A percentile compares a stretch with the other conserved stretches of the same genome.
These are phyloP conservation scores for Dione juno DNA, from an alignment of 2,888 invertebrate species.

Conservation along the genomic window DNA sequence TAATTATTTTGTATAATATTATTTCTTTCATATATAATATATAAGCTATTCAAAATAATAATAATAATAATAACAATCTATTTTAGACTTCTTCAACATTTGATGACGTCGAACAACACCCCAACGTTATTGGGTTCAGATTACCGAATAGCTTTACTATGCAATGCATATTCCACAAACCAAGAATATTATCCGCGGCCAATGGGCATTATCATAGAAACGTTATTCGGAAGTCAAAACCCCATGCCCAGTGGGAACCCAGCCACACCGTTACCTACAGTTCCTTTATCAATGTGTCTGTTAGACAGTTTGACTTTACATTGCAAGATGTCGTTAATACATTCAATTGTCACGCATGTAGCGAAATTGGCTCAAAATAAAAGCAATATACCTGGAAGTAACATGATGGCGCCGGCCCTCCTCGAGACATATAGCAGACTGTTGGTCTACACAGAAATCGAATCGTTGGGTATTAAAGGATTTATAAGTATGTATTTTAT, in stretches of 20 bases:
- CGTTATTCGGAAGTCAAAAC: slow-evolving; percentile 89
- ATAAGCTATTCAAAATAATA: background rate
- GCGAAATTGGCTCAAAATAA: slow-evolving; percentile 95
- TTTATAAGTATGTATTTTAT: slow-evolving; percentile 89
- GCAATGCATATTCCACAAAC: slow-evolving; percentile 98
- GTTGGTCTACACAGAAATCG: slow-evolving; percentile 97
- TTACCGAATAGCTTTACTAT: slow-evolving; percentile 94
- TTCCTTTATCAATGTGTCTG: slow-evolving; percentile 95
- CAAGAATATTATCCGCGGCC: slow-evolving; percentile 95
- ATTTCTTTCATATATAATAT: too few relatives aligned
- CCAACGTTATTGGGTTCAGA: slow-evolving; percentile 91
- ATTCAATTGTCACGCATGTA: slow-evolving; percentile 92
- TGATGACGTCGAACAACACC: slow-evolving; percentile 88
- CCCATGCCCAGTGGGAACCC: slow-evolving; percentile 78
- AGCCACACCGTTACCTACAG: slow-evolving; percentile 87
- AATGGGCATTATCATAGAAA: slow-evolving; percentile 95
- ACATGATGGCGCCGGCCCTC: slow-evolving; percentile 91
- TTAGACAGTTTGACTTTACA: slow-evolving; percentile 97
- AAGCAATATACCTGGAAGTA: slow-evolving; percentile 87
- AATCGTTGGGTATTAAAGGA: slow-evolving; percentile 97
- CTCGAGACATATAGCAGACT: slow-evolving; percentile 97
- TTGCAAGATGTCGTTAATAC: slow-evolving; percentile 95
- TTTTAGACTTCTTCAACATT: slow-evolving; percentile 91
- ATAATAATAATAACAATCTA: background rate
- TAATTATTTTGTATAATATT: too few relatives aligned